phyloP scores from a whole-genome alignment of 2,888 invertebrate species.

The Chesias legatella region DNA sequence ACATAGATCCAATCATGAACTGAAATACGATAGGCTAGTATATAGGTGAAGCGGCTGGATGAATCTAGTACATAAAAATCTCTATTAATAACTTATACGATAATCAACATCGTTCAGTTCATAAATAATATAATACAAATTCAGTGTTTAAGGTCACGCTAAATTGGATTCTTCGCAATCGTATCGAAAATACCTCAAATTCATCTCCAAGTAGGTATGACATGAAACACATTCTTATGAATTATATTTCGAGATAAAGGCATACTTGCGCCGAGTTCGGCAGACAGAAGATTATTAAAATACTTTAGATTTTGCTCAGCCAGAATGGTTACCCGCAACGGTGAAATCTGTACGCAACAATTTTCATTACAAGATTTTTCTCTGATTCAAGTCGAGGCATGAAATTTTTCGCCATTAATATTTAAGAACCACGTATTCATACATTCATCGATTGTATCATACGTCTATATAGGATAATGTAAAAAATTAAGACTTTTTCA shows the following conservation, averaged over 20 bases:
- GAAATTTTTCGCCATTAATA: no score
- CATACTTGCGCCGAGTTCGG: slow-evolving; percentile 35
- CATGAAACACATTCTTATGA: slow-evolving; percentile 32
- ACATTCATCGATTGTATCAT: no score
- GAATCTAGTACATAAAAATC: no score
- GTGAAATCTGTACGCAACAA: slow-evolving; percentile 39
- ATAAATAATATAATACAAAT: no score
- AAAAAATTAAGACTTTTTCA: no score
- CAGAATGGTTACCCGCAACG: slow-evolving; percentile 26
- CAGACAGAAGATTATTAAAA: slow-evolving; percentile 54
- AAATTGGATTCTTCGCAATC: slow-evolving; percentile 15
- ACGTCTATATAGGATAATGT: no score
- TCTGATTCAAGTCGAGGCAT: no score
- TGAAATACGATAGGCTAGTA: no score
- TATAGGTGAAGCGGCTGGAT: no score
- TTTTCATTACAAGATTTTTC: slow-evolving; percentile 49
- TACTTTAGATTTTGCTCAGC: slow-evolving; percentile 47
- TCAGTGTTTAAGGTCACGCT: slow-evolving; percentile 11
- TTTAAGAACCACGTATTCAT: no score
- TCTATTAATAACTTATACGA: no score
- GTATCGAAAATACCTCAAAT: slow-evolving; percentile 16
- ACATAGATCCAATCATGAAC: no score
- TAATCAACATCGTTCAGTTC: background rate
- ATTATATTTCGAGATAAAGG: slow-evolving; percentile 41
- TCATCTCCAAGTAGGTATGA: slow-evolving; percentile 23